Percentiles rank a stretch among this genome's conserved stretches.
Conservation (phyloP, 2,797 vertebrate species). For the Falco concolor region DNA sequence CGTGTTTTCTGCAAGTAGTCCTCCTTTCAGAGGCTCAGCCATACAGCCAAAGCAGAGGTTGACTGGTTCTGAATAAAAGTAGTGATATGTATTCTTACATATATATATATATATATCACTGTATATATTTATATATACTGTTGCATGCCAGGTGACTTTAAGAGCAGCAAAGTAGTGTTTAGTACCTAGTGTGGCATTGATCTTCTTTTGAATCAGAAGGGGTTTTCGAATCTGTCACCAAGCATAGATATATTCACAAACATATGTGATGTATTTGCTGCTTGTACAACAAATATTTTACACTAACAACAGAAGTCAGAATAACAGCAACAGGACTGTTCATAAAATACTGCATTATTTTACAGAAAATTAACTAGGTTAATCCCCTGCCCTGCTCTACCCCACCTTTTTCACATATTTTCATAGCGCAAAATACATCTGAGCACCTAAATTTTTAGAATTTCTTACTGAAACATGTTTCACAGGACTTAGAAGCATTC, state of each 20-base stretch:
- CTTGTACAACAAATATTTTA: not conserved
- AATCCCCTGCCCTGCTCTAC: accelerated
- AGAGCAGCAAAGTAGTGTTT: not conserved
- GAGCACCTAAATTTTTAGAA: not conserved
- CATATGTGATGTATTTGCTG: not conserved
- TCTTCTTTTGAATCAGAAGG: not conserved
- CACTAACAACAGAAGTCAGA: not conserved
- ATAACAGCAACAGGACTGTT: not conserved
- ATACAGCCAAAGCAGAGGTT: not conserved
- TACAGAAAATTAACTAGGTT: not conserved
- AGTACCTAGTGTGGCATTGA: not conserved
- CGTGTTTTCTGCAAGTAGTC: not conserved
- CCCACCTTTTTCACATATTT: not conserved
- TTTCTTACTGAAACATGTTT: not conserved
- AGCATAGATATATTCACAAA: not conserved
- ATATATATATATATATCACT: not conserved
- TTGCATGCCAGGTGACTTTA: not conserved
- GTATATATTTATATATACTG: not conserved
- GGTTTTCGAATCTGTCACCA: not conserved
- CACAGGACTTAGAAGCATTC: not conserved
- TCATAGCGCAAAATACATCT: not conserved
- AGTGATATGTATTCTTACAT: not conserved
- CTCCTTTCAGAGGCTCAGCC: not conserved
- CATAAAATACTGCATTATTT: not conserved
- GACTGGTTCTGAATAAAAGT: not conserved